A percentile compares a stretch with the other conserved stretches of the same genome.
Conservation (phyloP, 2,113 vertebrate species). For the Engystomops pustulosus region DNA sequence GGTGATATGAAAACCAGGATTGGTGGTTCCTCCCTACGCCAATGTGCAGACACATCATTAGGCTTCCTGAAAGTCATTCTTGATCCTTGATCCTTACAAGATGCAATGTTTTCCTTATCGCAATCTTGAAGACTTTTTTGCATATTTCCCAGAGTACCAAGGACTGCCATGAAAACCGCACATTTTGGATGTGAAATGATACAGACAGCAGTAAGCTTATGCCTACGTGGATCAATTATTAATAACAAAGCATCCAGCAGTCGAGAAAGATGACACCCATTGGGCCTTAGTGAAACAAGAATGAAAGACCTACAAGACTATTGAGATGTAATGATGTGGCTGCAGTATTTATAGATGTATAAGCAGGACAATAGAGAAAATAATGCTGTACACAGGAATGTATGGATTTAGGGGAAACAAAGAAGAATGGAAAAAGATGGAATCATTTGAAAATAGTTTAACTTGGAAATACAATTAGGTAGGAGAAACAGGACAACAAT, state of each 20-base stretch:
- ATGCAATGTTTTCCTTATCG: too few relatives aligned
- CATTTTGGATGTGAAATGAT: too few relatives aligned
- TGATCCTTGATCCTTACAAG: too few relatives aligned
- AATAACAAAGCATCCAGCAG: not conserved
- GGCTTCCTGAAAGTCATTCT: too few relatives aligned
- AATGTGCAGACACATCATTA: too few relatives aligned
- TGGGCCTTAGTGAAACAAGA: not conserved
- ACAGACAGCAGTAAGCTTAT: not conserved
- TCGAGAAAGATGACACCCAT: not conserved
- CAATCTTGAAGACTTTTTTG: too few relatives aligned
- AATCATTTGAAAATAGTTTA: not conserved
- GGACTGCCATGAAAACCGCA: too few relatives aligned
- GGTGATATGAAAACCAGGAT: too few relatives aligned
- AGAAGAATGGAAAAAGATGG: not conserved
- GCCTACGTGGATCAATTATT: conserved; percentile 8
- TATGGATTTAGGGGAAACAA: not conserved
- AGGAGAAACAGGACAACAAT: not conserved
- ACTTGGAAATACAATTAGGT: too few relatives aligned
- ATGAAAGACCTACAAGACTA: not conserved
- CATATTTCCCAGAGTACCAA: too few relatives aligned
- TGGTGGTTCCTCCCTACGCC: too few relatives aligned
- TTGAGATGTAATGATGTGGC: not conserved
- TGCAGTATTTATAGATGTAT: not conserved
- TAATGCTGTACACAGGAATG: not conserved
- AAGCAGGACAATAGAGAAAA: not conserved